Percentiles rank a stretch among this genome's conserved stretches.
Conservation (phyloP, 2,888 invertebrate genomes). For the Lithophane socia region DNA sequence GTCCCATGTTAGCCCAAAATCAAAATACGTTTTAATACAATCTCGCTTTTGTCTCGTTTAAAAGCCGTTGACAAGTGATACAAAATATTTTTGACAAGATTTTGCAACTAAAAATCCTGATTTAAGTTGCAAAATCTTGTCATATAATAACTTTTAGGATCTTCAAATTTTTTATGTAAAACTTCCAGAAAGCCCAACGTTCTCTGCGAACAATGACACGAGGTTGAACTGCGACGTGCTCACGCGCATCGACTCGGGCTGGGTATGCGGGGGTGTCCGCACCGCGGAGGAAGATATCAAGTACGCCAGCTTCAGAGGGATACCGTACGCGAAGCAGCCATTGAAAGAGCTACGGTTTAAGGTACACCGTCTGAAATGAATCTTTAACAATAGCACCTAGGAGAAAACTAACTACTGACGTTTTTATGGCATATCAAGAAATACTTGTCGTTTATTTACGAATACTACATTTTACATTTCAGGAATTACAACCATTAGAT, state of each 20-base stretch:
- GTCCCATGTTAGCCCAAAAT: too few species aligned
- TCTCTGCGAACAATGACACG: conserved; percentile 17
- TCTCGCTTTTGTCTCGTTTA: too few species aligned
- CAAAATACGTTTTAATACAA: too few species aligned
- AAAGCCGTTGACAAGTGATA: background rate
- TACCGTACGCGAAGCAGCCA: conserved; percentile 84
- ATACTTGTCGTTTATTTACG: background rate
- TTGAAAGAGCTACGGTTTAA: conserved; percentile 75
- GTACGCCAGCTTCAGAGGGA: conserved; percentile 82
- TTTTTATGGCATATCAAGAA: background rate
- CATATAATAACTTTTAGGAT: background rate
- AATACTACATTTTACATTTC: background rate
- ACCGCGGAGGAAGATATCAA: conserved; percentile 63
- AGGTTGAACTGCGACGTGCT: conserved; percentile 54
- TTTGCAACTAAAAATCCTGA: background rate
- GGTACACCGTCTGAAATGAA: conserved; percentile 29
- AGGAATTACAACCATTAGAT: conserved; percentile 66
- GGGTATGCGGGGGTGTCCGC: conserved; percentile 76
- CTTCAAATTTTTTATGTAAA: conserved; percentile 1
- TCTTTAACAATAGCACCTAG: background rate
- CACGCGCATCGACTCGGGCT: conserved; percentile 75
- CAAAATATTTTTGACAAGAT: too few species aligned
- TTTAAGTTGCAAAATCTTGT: too few species aligned
- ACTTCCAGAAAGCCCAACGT: conserved; percentile 31
- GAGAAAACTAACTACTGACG: background rate